These are phyloP conservation scores for Heterotilapia buettikoferi DNA, from an alignment of 2,113 vertebrate species.

Conservation along the genomic window DNA sequence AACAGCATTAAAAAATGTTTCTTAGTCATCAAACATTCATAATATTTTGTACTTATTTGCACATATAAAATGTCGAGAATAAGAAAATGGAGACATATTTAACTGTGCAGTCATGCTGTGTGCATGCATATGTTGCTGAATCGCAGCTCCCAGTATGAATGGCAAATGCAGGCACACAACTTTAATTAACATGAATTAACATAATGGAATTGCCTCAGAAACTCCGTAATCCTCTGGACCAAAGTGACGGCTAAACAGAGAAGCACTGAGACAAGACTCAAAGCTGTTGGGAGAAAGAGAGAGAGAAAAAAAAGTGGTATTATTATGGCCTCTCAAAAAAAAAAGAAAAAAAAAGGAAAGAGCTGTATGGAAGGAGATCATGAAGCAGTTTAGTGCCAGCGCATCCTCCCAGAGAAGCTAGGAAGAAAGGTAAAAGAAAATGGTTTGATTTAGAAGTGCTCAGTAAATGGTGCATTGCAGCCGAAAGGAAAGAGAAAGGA, in stretches of 20 bases:
- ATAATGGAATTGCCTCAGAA: conserved; percentile 18
- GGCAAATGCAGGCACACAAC: background rate
- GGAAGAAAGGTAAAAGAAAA: background rate
- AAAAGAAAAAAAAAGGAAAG: background rate
- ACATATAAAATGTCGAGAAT: background rate
- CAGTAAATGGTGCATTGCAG: conserved; percentile 18
- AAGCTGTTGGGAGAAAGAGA: background rate
- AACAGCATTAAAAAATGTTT: background rate
- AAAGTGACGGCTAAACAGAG: background rate
- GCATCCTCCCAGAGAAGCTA: background rate
- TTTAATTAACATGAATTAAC: conserved; percentile 36
- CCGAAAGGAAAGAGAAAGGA: background rate
- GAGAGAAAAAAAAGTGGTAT: background rate
- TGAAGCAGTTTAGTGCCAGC: conserved; percentile 1
- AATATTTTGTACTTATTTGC: background rate
- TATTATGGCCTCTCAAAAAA: background rate
- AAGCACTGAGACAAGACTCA: background rate
- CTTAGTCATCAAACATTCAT: background rate
- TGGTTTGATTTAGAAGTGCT: conserved; percentile 9
- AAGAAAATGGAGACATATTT: background rate
- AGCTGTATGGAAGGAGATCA: conserved; percentile 2
- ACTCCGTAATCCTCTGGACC: conserved; percentile 12
- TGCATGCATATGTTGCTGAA: background rate
- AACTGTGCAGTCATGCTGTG: background rate
- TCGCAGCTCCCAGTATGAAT: background rate